Conservation (phyloP, 2,888 invertebrate species). For the Cephus spinipes region DNA sequence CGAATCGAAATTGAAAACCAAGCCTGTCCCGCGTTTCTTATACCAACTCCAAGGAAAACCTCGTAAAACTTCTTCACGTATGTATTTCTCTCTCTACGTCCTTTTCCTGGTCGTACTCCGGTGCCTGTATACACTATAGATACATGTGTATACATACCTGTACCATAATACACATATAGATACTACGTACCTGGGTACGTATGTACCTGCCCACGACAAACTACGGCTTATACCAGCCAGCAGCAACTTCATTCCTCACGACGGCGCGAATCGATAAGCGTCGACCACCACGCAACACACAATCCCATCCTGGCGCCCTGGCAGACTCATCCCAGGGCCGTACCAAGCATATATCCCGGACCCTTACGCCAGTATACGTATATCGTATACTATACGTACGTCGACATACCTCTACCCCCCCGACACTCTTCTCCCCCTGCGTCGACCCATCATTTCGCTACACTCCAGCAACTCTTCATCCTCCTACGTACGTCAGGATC, state of each 20-base stretch:
- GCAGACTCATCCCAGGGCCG: neutral
- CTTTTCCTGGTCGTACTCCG: neutral
- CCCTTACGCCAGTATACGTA: neutral
- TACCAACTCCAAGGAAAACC: neutral
- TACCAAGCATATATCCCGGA: neutral
- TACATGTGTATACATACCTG: neutral
- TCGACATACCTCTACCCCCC: neutral
- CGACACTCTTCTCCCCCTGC: neutral
- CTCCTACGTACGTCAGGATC: neutral
- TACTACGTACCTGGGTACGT: neutral
- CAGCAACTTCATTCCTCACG: conserved; percentile 40
- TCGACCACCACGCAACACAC: conserved; percentile 42
- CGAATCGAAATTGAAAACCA: neutral
- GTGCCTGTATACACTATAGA: neutral
- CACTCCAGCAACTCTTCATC: neutral
- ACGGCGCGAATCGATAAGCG: conserved; percentile 49
- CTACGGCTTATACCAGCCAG: conserved; percentile 35
- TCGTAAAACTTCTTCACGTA: neutral
- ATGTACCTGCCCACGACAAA: conserved; percentile 11
- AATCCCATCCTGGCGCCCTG: conserved; percentile 31
- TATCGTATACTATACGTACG: neutral
- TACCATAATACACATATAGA: neutral
- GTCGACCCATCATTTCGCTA: neutral
- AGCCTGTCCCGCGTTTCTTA: neutral
- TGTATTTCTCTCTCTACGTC: neutral